A percentile compares a stretch with the other conserved stretches of the same genome.
Evolutionary conservation across 2,113 vertebrate species (phyloP).

Genomic region (Peromyscus californicus): DNA sequence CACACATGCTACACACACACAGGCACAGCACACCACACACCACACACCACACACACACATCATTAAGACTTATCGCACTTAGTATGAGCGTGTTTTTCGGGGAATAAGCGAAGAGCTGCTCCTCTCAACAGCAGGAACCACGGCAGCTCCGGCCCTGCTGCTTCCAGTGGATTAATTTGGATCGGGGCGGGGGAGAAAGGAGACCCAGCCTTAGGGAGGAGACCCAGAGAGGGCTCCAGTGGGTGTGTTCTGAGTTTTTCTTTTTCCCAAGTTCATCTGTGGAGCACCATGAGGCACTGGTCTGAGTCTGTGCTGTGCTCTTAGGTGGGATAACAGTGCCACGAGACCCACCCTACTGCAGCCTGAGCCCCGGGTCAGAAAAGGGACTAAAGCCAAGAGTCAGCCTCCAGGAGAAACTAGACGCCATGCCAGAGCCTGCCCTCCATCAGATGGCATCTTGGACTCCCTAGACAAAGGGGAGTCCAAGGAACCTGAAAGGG

Average conservation of each 20-base stretch:
- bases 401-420: not conserved
- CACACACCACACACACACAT: not conserved
- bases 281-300: not conserved
- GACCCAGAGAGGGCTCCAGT: not conserved
- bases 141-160: not conserved
- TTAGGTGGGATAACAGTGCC: not conserved
- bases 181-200: not conserved
- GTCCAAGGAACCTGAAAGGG: not conserved
- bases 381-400: not conserved
- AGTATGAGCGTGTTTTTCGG: not conserved
- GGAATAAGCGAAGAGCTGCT: not conserved
- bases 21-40: not conserved
- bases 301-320: not conserved
- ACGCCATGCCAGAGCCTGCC: not conserved
- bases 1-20: not conserved
- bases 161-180: not conserved
- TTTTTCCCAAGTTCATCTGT: not conserved
- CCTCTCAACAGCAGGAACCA: not conserved
- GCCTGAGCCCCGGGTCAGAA: not conserved
- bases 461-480: not conserved
- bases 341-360: not conserved
- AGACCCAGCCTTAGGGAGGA: conserved; percentile 38
- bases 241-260: not conserved
- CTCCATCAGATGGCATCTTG: not conserved
- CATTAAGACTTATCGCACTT: not conserved